phyloP scores from a whole-genome alignment of 2,888 invertebrate species.

The Lasioglossum marginatum region DNA sequence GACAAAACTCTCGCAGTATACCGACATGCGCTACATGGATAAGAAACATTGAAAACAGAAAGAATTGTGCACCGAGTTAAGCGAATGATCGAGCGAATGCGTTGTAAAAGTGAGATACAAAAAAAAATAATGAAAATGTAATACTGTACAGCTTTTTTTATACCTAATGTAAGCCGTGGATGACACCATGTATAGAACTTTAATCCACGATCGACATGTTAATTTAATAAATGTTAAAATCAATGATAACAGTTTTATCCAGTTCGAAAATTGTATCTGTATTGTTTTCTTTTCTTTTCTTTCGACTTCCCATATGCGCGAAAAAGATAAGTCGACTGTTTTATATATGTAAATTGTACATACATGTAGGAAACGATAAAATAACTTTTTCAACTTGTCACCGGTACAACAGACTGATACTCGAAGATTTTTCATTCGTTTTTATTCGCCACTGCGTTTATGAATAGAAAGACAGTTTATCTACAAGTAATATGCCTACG shows the following conservation, averaged over 20 bases:
- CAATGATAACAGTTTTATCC: conserved; percentile 28
- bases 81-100: conserved; percentile 42
- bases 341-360: background rate
- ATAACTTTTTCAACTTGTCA: background rate
- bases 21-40: conserved; percentile 27
- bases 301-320: conserved; percentile 25
- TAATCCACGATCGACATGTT: conserved; percentile 57
- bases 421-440: conserved; percentile 50
- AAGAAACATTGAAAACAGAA: conserved; percentile 28
- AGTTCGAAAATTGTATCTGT: conserved; percentile 48
- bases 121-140: conserved; percentile 39
- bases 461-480: conserved; percentile 45
- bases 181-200: conserved; percentile 47
- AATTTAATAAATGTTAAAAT: conserved; percentile 69
- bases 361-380: conserved; percentile 2
- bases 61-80: conserved; percentile 32
- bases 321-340: background rate
- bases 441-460: conserved; percentile 50
- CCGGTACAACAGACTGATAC: conserved; percentile 31
- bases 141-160: conserved; percentile 74
- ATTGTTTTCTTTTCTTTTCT: conserved; percentile 18
- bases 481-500: conserved; percentile 51
- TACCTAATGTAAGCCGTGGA: conserved; percentile 62
- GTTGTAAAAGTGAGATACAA: conserved; percentile 18
- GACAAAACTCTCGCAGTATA: background rate